phyloP scores from a whole-genome alignment of 2,797 vertebrate genomes.

The Heliangelus exortis region DNA sequence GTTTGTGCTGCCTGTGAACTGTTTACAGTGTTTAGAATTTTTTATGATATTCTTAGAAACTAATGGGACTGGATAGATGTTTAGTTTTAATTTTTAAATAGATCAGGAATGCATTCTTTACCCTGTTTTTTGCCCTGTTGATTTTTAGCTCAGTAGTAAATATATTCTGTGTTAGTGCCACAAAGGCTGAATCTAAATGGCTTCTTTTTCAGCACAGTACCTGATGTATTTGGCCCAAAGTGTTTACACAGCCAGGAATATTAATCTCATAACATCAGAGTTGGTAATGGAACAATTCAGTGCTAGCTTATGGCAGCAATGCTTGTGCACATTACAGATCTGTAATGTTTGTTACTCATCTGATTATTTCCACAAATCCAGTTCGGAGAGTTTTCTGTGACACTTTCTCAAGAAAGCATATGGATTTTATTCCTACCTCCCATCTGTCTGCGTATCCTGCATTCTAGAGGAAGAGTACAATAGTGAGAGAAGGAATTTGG shows the following conservation, averaged over 20 bases:
- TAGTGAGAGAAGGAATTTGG: background rate
- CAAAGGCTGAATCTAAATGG: background rate
- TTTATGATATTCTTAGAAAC: background rate
- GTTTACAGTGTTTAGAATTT: background rate
- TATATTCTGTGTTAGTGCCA: background rate
- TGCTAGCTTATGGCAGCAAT: background rate
- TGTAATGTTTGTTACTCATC: background rate
- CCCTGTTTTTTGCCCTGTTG: background rate
- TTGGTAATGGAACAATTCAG: background rate
- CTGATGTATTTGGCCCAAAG: background rate
- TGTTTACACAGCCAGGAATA: background rate
- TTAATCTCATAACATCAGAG: background rate
- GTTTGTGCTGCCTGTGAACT: background rate
- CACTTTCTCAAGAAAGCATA: background rate
- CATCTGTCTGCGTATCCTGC: background rate
- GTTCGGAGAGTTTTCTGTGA: background rate
- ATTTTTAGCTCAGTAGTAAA: background rate
- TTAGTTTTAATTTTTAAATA: background rate
- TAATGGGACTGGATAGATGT: background rate
- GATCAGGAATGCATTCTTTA: background rate
- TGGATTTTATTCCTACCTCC: slow-evolving; percentile 16
- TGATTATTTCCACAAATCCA: slow-evolving; percentile 13
- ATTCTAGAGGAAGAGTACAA: background rate
- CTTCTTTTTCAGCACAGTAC: background rate
- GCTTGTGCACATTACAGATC: background rate